Evolutionary conservation across 2,797 vertebrate genomes (phyloP), one percentile per base, ranked within the genome.

Genomic region (Premnoplex brunnescens): DNA sequence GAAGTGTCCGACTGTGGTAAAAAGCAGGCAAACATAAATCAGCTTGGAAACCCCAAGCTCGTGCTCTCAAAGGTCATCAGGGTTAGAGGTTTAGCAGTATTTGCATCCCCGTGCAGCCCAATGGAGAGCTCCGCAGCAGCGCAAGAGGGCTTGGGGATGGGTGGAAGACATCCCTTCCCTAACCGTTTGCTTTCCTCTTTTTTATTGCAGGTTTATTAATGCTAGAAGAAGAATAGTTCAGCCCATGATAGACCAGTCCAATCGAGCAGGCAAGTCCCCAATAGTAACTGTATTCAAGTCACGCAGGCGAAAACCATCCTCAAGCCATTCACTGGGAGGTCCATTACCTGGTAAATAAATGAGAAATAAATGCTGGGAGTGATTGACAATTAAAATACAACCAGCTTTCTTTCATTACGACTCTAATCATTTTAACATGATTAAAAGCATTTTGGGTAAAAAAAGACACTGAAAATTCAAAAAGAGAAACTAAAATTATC

Each of bases 221-320:
- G 99, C 99, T 96, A 99, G 99, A 98, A 99, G 99, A 98, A 99
- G 99, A 99, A 99, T 99, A 99, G 99, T 99, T 94, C 99, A 99
- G 97, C 99, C 99, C 95, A 99, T 99, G 99, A 99, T 99, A 98
- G 99, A 99, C 98, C 99, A 99, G 98, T 99, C 99, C 96, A 99
- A 99, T 98, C 98, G 99, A 99, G 99, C 99, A 99, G 99, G 99
- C 98, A 99, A 99, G 99, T 99, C 97, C 98, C 98, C 97, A 94
- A 6, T 98, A 98, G 96, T 99, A 98, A 98, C 98, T 98, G 97
- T 98, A 97, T 98, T 98, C 98, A 97, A 98, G 98, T 98, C 98
- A 88, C 91, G 90, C 97, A 98, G 97, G 97, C 95, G 34, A 98
- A 98, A 98, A 95, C 95, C 97, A 91, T 98, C 98, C 98, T 97